Conservation (phyloP, 2,888 invertebrate species). For the Thelaira solivaga region DNA sequence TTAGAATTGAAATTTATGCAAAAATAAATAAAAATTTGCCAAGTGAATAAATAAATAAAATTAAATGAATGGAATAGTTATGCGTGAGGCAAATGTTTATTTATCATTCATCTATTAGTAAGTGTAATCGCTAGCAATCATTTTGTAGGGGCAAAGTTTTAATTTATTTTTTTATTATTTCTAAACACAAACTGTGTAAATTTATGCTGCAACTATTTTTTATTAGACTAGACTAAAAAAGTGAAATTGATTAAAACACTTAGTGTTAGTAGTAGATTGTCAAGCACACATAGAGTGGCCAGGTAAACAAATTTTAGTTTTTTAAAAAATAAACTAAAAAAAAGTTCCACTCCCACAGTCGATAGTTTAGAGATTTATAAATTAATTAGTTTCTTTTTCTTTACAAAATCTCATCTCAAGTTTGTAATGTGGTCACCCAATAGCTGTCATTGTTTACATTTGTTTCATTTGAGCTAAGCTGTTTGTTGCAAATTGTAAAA, state of each 20-base stretch:
- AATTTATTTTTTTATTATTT: slow-evolving; percentile 31
- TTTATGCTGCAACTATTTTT: slow-evolving; percentile 19
- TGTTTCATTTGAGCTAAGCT: slow-evolving; percentile 15
- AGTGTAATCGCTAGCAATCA: slow-evolving; percentile 23
- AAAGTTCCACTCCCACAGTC: no score
- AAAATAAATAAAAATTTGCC: slow-evolving; percentile 14
- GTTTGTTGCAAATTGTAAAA: slow-evolving; percentile 16
- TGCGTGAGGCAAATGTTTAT: slow-evolving; percentile 30
- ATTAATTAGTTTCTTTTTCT: no score
- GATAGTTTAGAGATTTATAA: no score
- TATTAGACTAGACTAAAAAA: slow-evolving; percentile 32
- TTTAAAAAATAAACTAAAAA: neutral
- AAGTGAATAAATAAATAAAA: slow-evolving; percentile 29
- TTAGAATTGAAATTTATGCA: slow-evolving; percentile 44
- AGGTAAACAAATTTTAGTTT: neutral
- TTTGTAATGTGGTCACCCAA: slow-evolving; percentile 8
- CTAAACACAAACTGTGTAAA: slow-evolving; percentile 22
- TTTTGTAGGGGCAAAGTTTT: slow-evolving; percentile 26
- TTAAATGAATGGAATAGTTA: no score
- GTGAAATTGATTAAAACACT: slow-evolving; percentile 41
- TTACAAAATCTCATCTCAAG: no score
- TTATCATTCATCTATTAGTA: slow-evolving; percentile 27
- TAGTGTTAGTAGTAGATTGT: slow-evolving; percentile 23
- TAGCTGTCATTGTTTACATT: slow-evolving; percentile 23
- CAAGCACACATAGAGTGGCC: slow-evolving; percentile 32